Evolutionary conservation across 2,888 invertebrate species (phyloP), one percentile per base, ranked within the genome.

Genomic region (Cryptus viduatorius): DNA sequence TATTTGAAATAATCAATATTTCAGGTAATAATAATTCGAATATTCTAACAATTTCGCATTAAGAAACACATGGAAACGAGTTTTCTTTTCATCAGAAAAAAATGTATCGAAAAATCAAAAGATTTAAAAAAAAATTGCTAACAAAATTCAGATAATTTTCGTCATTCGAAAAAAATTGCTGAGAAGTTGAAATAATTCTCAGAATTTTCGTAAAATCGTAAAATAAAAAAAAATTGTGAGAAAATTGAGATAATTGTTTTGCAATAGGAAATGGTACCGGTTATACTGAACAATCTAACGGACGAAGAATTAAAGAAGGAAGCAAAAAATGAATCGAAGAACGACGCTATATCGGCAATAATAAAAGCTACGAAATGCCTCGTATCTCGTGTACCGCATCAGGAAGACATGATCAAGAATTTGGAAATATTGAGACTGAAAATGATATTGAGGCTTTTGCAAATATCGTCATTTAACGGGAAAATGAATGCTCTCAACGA

Each of bases 401-500:
- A 97, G 92, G 98, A 98, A 90, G 98, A 97, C 91, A 95, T 95
- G 89, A 96, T 96, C 87, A 96, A 96, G 88, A 95, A 96, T 90
- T 95, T 99, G 90, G 99, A 99, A 95, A 98, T 98, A 94, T 98
- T 99, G 95, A 96, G 99, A 90, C 95, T 99, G 89, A 98, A 98
- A 95, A 98, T 99, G 98, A 98, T 99, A 91, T 95, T 99, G 89
- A 96, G 98, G 93, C 96, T 98, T 90, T 94, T 99, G 87, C 98
- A 98, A 95, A 98, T 99, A 94, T 98, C 99, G 31, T 99, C 99
- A 76, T 99, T 99, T 93, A 99, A 99, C 94, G 99, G 99, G 50
- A 99, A 99, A 95, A 99, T 99, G 99, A 99, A 99, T 92, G 99
- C 99, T 29, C 95, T 99, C 86, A 99, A 99, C 94, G 99, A 99